phyloP scores from a whole-genome alignment of 2,888 invertebrate species.

The Drosophila neonasuta region DNA sequence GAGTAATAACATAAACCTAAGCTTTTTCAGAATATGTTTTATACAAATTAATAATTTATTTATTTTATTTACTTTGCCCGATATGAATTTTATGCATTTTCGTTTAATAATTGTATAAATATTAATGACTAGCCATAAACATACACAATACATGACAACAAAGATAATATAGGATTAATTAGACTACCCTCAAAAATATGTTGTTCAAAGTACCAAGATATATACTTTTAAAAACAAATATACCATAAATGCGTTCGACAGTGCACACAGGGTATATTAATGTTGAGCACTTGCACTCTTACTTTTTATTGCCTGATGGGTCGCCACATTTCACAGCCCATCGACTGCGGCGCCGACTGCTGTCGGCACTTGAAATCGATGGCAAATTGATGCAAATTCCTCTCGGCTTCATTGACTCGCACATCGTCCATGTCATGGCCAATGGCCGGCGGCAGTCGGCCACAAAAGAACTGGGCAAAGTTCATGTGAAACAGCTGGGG shows the following conservation, averaged over 20 bases:
- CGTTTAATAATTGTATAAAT: too few relatives aligned
- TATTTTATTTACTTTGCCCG: too few relatives aligned
- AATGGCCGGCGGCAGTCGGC: slow-evolving; percentile 64
- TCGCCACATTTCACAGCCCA: slow-evolving; percentile 65
- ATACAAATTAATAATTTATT: too few relatives aligned
- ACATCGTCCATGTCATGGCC: slow-evolving; percentile 74
- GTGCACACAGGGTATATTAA: slow-evolving; percentile 1
- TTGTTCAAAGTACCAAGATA: too few relatives aligned
- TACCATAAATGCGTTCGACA: not conserved
- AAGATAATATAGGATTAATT: too few relatives aligned
- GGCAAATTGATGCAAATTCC: slow-evolving; percentile 67
- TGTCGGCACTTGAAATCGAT: slow-evolving; percentile 58
- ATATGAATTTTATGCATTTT: too few relatives aligned
- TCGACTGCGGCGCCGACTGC: slow-evolving; percentile 18
- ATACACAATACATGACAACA: too few relatives aligned
- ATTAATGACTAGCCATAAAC: too few relatives aligned
- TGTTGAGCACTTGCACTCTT: not conserved
- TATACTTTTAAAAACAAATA: too few relatives aligned
- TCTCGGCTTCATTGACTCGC: slow-evolving; percentile 64
- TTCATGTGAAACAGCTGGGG: slow-evolving; percentile 67
- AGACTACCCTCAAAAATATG: too few relatives aligned
- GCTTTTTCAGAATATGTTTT: too few relatives aligned
- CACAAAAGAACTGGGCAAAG: slow-evolving; percentile 79
- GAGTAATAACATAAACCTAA: too few relatives aligned
- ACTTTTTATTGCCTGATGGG: slow-evolving; percentile 18